Percentiles rank a stretch among this genome's conserved stretches.
These are phyloP conservation scores for Cyprinella venusta DNA, from an alignment of 2,797 vertebrate genomes.

Conservation along the genomic window DNA sequence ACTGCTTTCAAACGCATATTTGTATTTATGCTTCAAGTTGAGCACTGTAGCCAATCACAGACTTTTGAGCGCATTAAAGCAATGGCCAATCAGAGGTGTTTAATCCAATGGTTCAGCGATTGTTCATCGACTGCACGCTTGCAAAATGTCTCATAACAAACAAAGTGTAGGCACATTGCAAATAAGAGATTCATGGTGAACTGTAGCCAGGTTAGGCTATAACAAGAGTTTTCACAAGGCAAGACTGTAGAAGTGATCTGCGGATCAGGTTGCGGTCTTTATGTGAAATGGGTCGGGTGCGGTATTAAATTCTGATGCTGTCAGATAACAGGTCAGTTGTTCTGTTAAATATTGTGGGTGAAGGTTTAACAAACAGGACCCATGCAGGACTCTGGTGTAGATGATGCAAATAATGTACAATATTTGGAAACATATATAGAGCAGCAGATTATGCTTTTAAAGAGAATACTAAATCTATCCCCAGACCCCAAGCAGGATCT, in stretches of 20 bases:
- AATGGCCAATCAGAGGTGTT: background rate
- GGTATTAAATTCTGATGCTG: background rate
- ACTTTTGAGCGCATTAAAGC: background rate
- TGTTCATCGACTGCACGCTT: background rate
- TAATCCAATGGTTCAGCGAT: background rate
- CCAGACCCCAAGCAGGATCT: background rate
- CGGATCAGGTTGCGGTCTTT: background rate
- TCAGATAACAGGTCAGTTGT: background rate
- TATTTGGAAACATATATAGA: background rate
- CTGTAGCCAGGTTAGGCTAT: background rate
- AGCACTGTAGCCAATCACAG: background rate
- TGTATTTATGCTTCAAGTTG: background rate
- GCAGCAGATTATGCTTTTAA: background rate
- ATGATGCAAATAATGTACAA: background rate
- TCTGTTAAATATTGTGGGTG: background rate
- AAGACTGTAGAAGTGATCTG: background rate
- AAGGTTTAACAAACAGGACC: background rate
- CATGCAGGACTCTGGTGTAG: background rate
- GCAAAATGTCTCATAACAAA: background rate
- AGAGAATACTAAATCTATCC: background rate
- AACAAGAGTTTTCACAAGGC: background rate
- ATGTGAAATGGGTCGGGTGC: background rate
- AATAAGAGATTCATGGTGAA: background rate
- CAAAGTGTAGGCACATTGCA: background rate
- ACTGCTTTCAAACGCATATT: background rate